phyloP scores from a whole-genome alignment of 1,140 invertebrate genomes.

The Trichonephila clavata region DNA sequence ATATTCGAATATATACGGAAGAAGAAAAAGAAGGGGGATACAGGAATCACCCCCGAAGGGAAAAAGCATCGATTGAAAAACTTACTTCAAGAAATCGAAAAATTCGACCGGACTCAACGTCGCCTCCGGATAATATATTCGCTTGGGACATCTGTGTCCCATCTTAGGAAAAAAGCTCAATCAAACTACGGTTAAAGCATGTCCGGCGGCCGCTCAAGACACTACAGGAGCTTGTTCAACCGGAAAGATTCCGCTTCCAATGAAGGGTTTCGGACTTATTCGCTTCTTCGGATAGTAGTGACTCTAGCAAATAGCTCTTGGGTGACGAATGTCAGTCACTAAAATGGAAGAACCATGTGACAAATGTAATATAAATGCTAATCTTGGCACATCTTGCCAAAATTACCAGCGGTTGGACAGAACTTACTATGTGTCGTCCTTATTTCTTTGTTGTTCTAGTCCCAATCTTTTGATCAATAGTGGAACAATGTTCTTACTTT shows the following conservation, averaged over 20 bases:
- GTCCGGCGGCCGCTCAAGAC: slow-evolving; percentile 29
- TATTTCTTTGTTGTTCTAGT: neutral
- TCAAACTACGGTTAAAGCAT: slow-evolving; percentile 53
- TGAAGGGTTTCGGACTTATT: slow-evolving; percentile 7
- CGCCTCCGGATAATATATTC: slow-evolving; percentile 49
- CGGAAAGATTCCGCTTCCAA: slow-evolving; percentile 57
- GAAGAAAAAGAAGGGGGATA: neutral
- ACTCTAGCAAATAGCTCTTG: slow-evolving; percentile 35
- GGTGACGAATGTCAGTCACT: slow-evolving; percentile 62
- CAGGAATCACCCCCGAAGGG: neutral
- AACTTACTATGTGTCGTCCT: neutral
- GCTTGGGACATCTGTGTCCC: slow-evolving; percentile 52
- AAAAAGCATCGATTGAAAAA: slow-evolving; percentile 36
- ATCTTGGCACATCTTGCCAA: slow-evolving; percentile 60
- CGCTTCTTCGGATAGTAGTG: neutral
- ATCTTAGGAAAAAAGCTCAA: slow-evolving; percentile 36
- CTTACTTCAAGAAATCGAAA: slow-evolving; percentile 30
- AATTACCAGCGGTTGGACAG: slow-evolving; percentile 31
- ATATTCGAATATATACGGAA: neutral
- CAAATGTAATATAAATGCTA: slow-evolving; percentile 76
- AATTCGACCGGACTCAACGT: slow-evolving; percentile 33
- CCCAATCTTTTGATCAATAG: slow-evolving; percentile 1
- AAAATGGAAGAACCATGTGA: slow-evolving; percentile 34
- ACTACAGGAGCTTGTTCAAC: slow-evolving; percentile 31
- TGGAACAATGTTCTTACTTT: neutral